Base-by-base conservation (phyloP, 2,797 vertebrate species). In the Harpagifer antarcticus region DNA sequence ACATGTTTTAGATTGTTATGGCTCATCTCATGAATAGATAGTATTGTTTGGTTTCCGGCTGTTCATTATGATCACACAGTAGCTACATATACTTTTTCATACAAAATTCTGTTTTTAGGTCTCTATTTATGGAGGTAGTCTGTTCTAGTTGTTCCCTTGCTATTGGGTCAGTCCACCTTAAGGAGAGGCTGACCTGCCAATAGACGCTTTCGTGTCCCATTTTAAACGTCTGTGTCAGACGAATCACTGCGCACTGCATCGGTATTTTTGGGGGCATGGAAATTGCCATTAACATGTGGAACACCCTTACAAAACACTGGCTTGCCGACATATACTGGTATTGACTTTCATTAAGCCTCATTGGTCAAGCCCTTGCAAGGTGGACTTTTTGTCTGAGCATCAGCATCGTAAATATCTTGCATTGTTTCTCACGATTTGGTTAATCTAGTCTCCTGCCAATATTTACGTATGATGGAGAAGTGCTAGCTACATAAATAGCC, bases 161-260 rank as follows among this genome's bases (percentile, higher is more conserved):
- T 71, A 4, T n/a, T 74, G 52, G 48, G 63, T 68, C 40, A 42
- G n/a, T 1, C 45, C 45, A 61, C 17, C 53, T 58, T 53, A 15
- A 56, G 47, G 23, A 79, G 10, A 42, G 53, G 20, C 71, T 70
- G 60, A 59, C 63, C 54, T 71, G 53, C 53, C 43, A 7, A 17
- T 47, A 3, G 40, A 44, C 50, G 59, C 15, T 16, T 62, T 60
- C 23, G 31, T 50, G 74, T 77, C 62, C 71, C 19, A 68, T 57
- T 77, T 78, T 52, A 52, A 52, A 61, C 31, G 65, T 58, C 67
- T 74, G 61, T 61, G 54, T 68, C 58, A 61, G 48, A 67, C 1
- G 4, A 23, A 68, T 40, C 62, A 47, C 64, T 2, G 20, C 55
- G 61, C 61, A 9, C 60, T 42, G 48, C 12, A n/a, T n/a, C 37